A percentile compares a stretch with the other conserved stretches of the same genome.
Evolutionary conservation across 2,797 vertebrate genomes (phyloP).

Genomic region (Hafferia zeledoni): DNA sequence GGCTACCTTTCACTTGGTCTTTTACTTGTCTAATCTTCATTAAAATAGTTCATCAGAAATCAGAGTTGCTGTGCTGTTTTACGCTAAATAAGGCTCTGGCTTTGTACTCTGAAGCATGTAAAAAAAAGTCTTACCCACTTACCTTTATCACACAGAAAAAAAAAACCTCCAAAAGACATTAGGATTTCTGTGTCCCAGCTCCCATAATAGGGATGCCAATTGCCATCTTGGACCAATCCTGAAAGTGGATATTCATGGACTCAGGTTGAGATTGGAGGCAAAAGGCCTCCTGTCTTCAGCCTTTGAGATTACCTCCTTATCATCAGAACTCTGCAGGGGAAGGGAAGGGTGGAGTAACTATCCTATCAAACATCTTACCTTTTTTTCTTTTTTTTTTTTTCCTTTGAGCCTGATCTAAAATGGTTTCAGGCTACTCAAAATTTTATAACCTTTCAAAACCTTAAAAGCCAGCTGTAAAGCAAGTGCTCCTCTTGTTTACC

Average conservation of each 20-base stretch:
- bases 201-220: background rate
- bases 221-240: background rate
- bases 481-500: background rate
- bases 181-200: background rate
- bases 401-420: background rate
- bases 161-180: rapidly evolving
- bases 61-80: background rate
- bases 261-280: background rate
- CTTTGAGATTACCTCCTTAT: background rate
- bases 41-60: background rate
- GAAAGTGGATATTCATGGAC: background rate
- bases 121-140: background rate
- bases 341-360: background rate
- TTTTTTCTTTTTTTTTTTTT: background rate
- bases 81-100: background rate
- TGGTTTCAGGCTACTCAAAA: background rate
- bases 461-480: background rate
- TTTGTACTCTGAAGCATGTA: background rate
- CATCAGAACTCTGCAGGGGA: background rate
- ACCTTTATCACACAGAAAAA: background rate
- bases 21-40: background rate
- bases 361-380: background rate
- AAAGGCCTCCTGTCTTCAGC: background rate
- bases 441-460: background rate
- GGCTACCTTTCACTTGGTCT: background rate